Percentiles rank a stretch among this genome's conserved stretches.
Evolutionary conservation across 2,113 vertebrate genomes (phyloP).

Genomic region (Callipepla squamata): DNA sequence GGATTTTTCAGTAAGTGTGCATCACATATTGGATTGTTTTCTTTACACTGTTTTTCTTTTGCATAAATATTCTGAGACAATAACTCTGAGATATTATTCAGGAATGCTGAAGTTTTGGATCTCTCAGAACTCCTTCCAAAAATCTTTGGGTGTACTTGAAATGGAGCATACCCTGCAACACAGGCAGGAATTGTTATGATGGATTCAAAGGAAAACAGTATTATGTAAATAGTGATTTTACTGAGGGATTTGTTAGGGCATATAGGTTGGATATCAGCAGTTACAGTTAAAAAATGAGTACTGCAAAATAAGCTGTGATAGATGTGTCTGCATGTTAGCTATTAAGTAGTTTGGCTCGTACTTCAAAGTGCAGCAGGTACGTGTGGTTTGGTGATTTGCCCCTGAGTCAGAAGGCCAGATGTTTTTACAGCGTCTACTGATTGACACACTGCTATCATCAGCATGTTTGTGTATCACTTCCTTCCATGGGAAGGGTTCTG

Average conservation of each 20-base stretch:
- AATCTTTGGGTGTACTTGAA: neutral
- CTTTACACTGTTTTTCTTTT: neutral
- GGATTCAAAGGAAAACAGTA: neutral
- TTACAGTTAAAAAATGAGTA: neutral
- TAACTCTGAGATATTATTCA: neutral
- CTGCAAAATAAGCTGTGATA: neutral
- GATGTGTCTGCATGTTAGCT: neutral
- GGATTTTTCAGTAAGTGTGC: neutral
- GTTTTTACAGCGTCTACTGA: neutral
- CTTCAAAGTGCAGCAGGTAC: neutral
- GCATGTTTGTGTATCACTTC: neutral
- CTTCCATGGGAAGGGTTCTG: neutral
- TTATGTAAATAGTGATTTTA: neutral
- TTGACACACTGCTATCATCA: neutral
- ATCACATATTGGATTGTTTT: neutral
- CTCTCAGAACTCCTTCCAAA: neutral
- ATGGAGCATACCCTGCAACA: neutral
- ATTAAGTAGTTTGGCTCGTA: neutral
- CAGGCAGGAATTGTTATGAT: neutral
- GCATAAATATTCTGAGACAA: neutral
- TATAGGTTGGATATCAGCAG: neutral
- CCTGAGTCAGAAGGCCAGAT: neutral
- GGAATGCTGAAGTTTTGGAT: neutral
- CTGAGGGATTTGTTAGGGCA: neutral
- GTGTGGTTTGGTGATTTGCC: neutral